Evolutionary conservation across 2,113 vertebrate genomes (phyloP), one percentile per base, ranked within the genome.

Genomic region (Pheucticus melanocephalus): DNA sequence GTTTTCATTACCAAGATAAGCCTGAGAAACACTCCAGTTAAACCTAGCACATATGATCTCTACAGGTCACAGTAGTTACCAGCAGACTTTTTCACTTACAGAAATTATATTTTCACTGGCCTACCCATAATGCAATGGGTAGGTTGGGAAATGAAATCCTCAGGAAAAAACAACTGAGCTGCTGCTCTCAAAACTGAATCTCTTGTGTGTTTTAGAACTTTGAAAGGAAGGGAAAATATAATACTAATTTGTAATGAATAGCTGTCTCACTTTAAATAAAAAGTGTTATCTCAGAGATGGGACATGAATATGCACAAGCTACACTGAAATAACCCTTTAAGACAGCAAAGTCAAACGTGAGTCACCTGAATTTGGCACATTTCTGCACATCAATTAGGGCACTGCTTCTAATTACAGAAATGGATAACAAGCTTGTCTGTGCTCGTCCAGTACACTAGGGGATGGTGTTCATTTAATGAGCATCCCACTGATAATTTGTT

Each of bases 401-500:
- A 84, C 51, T 65, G 57, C 42, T 86, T 61, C 91, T 92, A 82
- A 94, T 95, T 95, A 89, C 44, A 65, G 82, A 82, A 86, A 33
- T 5, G 10, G 48, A 78, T 93, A 95, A 91, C 57, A 65, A 94
- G 86, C 57, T 87, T 92, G 72, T 89, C 77, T 94, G 11, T 86
- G 59, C 53, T 72, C 27, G 4, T 79, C 81, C 91, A 72, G 65
- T 79, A 85, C 86, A 76, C 89, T 57, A 61, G 70, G 91, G 89
- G 57, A 95, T 92, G 42, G n/a, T 91, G 66, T 72, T 94, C 77
- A 85, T 42, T 91, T 97, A 95, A 96, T 92, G 81, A 96, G 86
- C 89, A 95, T 92, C 89, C 80, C 77, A 88, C 72, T 92, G 92
- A 81, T 75, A 95, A 95, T 94, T 95, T 95, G 89, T 95, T 95